A percentile compares a stretch with the other conserved stretches of the same genome.
These are phyloP conservation scores for Halcyon badia DNA, from an alignment of 2,797 vertebrate genomes.

Conservation along the genomic window DNA sequence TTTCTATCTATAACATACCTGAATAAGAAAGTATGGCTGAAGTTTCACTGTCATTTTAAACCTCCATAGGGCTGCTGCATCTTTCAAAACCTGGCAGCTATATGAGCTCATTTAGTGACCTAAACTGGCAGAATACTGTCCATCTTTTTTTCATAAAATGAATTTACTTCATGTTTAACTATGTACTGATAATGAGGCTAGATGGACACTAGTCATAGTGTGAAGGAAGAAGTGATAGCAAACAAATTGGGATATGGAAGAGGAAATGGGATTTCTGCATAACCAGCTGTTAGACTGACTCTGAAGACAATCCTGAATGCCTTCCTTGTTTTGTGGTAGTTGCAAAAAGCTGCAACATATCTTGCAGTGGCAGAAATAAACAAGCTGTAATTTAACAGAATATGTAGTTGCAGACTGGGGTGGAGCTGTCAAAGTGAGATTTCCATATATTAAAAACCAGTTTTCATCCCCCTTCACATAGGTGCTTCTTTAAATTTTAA, in stretches of 20 bases:
- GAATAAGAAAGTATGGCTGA: background rate
- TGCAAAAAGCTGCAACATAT: background rate
- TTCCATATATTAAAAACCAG: background rate
- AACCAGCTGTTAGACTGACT: background rate
- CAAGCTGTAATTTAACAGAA: background rate
- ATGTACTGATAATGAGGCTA: background rate
- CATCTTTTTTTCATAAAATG: background rate
- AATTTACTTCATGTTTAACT: background rate
- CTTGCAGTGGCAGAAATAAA: background rate
- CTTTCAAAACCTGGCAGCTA: background rate
- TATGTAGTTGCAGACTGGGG: background rate
- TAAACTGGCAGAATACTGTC: background rate
- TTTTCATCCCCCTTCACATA: background rate
- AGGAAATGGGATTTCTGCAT: background rate
- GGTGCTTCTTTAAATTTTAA: background rate
- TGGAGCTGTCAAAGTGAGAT: background rate
- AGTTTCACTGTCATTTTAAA: background rate
- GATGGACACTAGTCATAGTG: background rate
- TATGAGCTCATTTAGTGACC: background rate
- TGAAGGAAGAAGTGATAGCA: background rate
- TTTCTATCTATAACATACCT: background rate
- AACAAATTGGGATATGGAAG: background rate
- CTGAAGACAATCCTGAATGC: background rate
- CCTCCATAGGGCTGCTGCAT: background rate
- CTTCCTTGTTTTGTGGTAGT: background rate